Evolutionary conservation across 1,140 invertebrate species (phyloP), one percentile per base, ranked within the genome.

Genomic region (Chironomus tepperi): DNA sequence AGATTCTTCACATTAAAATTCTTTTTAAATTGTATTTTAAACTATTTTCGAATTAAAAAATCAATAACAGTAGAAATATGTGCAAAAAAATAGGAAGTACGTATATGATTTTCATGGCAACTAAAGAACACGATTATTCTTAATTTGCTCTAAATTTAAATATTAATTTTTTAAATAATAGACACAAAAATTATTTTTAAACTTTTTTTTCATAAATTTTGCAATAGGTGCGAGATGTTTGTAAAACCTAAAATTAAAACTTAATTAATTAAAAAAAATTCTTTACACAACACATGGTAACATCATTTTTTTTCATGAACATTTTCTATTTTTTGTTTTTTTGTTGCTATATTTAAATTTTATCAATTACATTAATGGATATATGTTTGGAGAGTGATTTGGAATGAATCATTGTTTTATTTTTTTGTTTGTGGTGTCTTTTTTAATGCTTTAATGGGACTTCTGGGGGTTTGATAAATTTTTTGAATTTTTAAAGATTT

Each of bases 81-180:
- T 10, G n/a, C 47, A 57, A n/a, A 57, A n/a, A n/a, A 57, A 57
- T 12, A 12, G 9, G 10, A 57, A 57, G n/a, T 12, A 12, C 9
- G 47, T n/a, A 57, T 57, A 12, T 57, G 9, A 57, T 12, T 57
- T 5, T 57, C n/a, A 70, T 70, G 65, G 65, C 65, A 70, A 70
- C 65, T 19, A 18, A 70, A 70, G 65, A 70, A 70, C 65, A 70
- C 65, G 65, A 70, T 70, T n/a, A 12, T 12, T 57, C 9, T 57
- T 18, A 8, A 7, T 70, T 70, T 70, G 16, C 19, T 57, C 47
- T 70, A 70, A 70, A 21, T 19, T 70, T 18, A 70, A 70, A 19
- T 19, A 19, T 12, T 57, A 57, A 12, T 57, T 57, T 57, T 57
- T 12, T 2, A 12, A n/a, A 2, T 57, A 57, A 12, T 57, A 12